phyloP scores from a whole-genome alignment of 2,113 vertebrate genomes.

The Oreochromis tanganicae region DNA sequence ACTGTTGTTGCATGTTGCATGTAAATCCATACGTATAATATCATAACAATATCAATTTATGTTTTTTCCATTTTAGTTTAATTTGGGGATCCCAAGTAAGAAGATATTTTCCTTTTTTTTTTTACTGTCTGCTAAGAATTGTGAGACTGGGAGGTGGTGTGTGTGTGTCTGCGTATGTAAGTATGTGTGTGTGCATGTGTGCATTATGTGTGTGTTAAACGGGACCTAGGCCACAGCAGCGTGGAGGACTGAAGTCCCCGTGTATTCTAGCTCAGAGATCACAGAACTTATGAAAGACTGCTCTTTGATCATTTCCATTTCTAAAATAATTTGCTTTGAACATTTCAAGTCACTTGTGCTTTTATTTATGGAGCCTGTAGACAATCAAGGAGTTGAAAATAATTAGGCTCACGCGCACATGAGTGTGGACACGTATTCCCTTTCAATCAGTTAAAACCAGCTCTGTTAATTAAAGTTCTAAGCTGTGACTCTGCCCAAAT shows the following conservation, averaged over 20 bases:
- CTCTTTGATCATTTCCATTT: slow-evolving; percentile 59
- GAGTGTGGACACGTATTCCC: slow-evolving; percentile 59
- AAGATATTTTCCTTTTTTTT: not conserved
- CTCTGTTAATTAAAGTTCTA: slow-evolving; percentile 73
- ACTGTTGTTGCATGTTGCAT: not conserved
- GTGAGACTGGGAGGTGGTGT: not conserved
- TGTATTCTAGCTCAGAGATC: slow-evolving; percentile 46
- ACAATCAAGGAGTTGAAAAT: slow-evolving; percentile 70
- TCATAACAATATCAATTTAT: not conserved
- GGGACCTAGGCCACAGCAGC: slow-evolving; percentile 13
- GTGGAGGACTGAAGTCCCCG: slow-evolving; percentile 30
- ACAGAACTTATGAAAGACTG: slow-evolving; percentile 48
- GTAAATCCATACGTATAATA: not conserved
- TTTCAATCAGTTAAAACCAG: slow-evolving; percentile 71
- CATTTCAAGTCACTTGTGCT: slow-evolving; percentile 62
- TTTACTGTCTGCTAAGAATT: slow-evolving; percentile 28
- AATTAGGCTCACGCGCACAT: slow-evolving; percentile 58
- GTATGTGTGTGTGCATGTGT: not conserved
- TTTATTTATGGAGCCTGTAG: slow-evolving; percentile 72
- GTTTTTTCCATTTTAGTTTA: not conserved
- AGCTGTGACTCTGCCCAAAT: slow-evolving; percentile 68
- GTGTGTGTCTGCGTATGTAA: not conserved
- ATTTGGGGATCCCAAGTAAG: not conserved
- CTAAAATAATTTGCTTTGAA: slow-evolving; percentile 64
- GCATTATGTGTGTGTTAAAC: slow-evolving; percentile 4